phyloP scores from a whole-genome alignment of 2,113 vertebrate genomes.

The Porphyrio hochstetteri region DNA sequence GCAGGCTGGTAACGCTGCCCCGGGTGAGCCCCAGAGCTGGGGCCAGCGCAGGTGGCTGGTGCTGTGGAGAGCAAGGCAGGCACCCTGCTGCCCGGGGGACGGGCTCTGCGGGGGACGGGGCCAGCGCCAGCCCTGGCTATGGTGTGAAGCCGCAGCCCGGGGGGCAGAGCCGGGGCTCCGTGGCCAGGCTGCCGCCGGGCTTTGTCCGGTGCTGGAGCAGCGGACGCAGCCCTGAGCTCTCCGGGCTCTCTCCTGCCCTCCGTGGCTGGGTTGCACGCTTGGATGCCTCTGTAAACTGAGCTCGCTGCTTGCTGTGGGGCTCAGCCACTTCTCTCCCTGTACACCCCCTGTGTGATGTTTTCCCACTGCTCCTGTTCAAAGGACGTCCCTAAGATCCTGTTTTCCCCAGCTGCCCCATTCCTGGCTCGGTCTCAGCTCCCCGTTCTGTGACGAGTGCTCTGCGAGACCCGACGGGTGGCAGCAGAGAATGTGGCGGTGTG shows the following conservation, averaged over 20 bases:
- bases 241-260: neutral
- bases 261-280: neutral
- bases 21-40: neutral
- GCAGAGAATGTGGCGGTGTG: accelerated
- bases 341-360: neutral
- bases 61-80: neutral
- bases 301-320: neutral
- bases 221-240: neutral
- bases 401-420: accelerated
- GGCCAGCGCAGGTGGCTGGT: accelerated
- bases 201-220: neutral
- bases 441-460: accelerated
- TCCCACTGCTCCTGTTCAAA: neutral
- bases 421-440: neutral
- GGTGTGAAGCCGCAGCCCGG: accelerated
- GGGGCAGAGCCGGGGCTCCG: neutral
- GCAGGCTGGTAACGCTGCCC: neutral
- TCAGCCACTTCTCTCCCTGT: neutral
- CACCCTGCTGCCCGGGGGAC: accelerated
- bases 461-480: accelerated
- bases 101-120: neutral
- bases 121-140: accelerated
- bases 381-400: neutral
- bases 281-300: neutral
- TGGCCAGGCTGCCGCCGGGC: accelerated